phyloP scores from a whole-genome alignment of 2,888 invertebrate genomes.

The Vesta saturnalis region DNA sequence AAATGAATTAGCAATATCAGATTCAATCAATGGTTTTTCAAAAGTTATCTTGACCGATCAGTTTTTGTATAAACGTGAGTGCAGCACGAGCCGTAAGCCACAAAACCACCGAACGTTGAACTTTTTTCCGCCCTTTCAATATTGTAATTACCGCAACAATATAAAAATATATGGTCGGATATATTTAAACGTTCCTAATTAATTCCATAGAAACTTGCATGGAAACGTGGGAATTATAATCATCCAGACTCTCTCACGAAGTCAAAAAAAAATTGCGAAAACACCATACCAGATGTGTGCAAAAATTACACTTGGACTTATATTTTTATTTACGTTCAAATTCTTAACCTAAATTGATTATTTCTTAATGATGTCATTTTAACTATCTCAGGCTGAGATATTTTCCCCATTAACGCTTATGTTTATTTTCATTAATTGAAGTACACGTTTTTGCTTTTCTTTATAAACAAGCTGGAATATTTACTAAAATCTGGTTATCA shows the following conservation, averaged over 20 bases:
- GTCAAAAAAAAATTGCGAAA: slow-evolving; percentile 41
- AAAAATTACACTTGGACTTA: background rate
- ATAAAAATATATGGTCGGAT: too few relatives aligned
- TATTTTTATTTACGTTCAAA: background rate
- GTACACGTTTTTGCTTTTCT: slow-evolving; percentile 14
- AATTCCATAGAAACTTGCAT: background rate
- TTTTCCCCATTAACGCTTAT: slow-evolving; percentile 17
- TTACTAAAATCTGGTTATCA: background rate
- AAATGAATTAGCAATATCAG: background rate
- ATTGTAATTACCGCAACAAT: too few relatives aligned
- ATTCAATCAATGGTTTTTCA: background rate
- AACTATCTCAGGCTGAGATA: too few relatives aligned
- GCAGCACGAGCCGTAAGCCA: too few relatives aligned
- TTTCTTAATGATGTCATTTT: background rate
- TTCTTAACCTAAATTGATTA: slow-evolving; percentile 2
- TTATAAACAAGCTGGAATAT: background rate
- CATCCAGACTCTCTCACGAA: slow-evolving; percentile 43
- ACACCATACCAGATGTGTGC: slow-evolving; percentile 24
- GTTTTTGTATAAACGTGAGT: too few relatives aligned
- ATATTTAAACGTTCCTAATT: background rate
- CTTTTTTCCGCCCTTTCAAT: too few relatives aligned
- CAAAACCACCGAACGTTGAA: too few relatives aligned
- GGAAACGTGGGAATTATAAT: slow-evolving; percentile 41
- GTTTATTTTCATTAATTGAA: slow-evolving; percentile 15
- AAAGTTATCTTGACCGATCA: background rate